Conservation (phyloP, 2,113 vertebrate genomes). For the Aptenodytes forsteri region DNA sequence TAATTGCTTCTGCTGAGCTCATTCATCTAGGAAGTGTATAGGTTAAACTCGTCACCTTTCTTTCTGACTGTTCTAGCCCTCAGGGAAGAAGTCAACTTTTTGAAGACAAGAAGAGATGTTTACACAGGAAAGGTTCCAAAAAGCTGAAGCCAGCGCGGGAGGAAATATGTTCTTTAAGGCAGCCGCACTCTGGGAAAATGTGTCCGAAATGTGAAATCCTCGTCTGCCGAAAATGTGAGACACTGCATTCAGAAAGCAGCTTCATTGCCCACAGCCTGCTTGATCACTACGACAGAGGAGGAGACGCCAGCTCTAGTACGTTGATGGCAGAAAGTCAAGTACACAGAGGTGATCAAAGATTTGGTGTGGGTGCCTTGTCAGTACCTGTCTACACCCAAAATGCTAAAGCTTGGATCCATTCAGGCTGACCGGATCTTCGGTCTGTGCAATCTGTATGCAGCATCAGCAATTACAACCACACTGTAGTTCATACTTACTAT, state of each 20-base stretch:
- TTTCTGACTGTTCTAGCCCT: constrained; percentile 12
- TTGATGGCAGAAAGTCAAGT: not conserved
- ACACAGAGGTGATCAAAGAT: not conserved
- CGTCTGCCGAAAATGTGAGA: constrained; percentile 55
- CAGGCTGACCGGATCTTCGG: accelerated
- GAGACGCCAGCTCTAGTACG: not conserved
- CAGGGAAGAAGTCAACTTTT: not conserved
- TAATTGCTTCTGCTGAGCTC: not conserved
- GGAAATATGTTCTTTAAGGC: not conserved
- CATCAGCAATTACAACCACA: accelerated
- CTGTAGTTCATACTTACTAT: not conserved
- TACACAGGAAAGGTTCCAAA: not conserved
- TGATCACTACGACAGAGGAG: constrained; percentile 68
- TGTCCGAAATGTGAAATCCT: constrained; percentile 67
- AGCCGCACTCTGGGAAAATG: constrained; percentile 36
- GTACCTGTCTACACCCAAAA: not conserved
- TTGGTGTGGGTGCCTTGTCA: not conserved
- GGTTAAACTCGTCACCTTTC: not conserved
- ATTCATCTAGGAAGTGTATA: not conserved
- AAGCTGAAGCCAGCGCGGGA: not conserved
- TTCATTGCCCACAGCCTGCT: constrained; percentile 75
- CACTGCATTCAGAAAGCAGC: constrained; percentile 58
- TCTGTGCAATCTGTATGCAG: accelerated
- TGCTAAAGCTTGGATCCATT: not conserved
- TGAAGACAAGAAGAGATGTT: constrained; percentile 35